Evolutionary conservation across 2,113 vertebrate genomes (phyloP).

Genomic region (Gorsachius goisagi): DNA sequence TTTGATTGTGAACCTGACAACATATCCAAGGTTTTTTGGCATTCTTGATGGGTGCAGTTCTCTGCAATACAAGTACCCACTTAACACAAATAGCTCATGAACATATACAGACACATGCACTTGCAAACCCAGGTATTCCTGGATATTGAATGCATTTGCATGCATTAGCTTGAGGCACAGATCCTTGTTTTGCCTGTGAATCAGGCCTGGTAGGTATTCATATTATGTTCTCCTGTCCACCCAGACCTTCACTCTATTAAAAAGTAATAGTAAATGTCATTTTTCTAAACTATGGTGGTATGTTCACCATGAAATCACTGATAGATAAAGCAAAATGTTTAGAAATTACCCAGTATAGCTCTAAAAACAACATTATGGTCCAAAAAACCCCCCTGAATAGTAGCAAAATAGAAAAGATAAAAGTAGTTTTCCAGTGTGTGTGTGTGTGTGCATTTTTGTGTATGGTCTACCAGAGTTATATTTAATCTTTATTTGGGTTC

Average conservation of each 20-base stretch:
- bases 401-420: not conserved
- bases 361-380: not conserved
- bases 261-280: not conserved
- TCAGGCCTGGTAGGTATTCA: not conserved
- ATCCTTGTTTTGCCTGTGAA: not conserved
- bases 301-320: not conserved
- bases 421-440: not conserved
- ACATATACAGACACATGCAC: not conserved
- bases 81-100: not conserved
- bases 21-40: not conserved
- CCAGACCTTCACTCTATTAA: not conserved
- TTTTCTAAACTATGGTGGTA: not conserved
- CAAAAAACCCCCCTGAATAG: not conserved
- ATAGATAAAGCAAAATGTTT: not conserved
- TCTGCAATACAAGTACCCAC: not conserved
- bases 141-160: not conserved
- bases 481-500: not conserved
- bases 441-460: not conserved
- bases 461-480: not conserved
- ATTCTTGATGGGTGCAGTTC: not conserved
- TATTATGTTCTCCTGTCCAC: not conserved
- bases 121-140: not conserved
- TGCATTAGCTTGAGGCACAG: not conserved
- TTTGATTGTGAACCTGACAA: not conserved
- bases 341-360: not conserved